Evolutionary conservation across 1,140 invertebrate genomes (phyloP), one percentile per base, ranked within the genome.

Genomic region (Heliothis subflexa): DNA sequence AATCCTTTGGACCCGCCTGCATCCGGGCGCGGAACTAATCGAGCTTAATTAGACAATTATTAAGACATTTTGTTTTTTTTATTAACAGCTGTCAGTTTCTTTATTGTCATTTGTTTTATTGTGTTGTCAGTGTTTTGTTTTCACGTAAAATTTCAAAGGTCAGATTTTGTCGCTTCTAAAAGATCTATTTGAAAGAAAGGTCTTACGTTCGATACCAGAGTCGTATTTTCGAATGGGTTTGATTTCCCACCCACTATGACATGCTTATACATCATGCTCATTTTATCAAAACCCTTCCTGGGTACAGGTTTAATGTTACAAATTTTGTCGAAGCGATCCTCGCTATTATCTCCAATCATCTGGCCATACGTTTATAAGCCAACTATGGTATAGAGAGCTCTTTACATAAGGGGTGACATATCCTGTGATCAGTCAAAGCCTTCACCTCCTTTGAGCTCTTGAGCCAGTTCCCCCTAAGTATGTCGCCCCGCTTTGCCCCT

Each of bases 1-100:
- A 85, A 87, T 78, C 78, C 83, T 83, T 88, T 86, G 73, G 82
- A 82, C 79, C 64, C 85, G 84, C 87, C 87, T 79, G 83, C 87
- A 88, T 90, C 83, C 83, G 84, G 80, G 76, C 79, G 70, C 71
- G 73, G 55, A 64, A 61, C 61, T 78, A 85, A 89, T 89, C 84
- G 85, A 85, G 78, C 73, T 85, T 83, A 85, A 88, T 78, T 78
- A 78, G 57, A 77, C 52, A 47, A 57, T 73, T 40, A 78, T 74
- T 25, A 64, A 80, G 74, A 70, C 78, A 49, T 80, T 78, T 59
- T 33, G 55, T n/a, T n/a, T n/a, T 54, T 57, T 55, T 59, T 73
- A 59, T 73, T 50, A 50, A 59, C 21, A 16, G 40, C n/a, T 70
- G 21, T 70, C 10, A 12, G 33, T 33, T 33, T 33, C 7, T 33